A percentile compares a stretch with the other conserved stretches of the same genome.
phyloP scores from a whole-genome alignment of 2,113 vertebrate species.

The Eidolon helvum region DNA sequence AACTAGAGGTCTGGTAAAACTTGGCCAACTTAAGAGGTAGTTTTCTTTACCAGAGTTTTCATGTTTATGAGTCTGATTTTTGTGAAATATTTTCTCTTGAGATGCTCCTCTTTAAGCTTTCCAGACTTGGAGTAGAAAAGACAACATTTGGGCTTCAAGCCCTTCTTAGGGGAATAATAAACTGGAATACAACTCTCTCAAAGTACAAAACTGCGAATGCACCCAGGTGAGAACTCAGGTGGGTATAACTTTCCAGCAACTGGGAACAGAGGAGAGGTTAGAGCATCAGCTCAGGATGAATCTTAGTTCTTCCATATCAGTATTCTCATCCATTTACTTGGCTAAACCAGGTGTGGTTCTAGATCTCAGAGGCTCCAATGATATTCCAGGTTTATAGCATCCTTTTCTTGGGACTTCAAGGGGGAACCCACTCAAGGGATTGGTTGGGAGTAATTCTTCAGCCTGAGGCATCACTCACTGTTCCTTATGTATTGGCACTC shows the following conservation, averaged over 20 bases:
- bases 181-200: not conserved
- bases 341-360: not conserved
- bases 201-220: not conserved
- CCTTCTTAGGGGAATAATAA: not conserved
- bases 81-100: not conserved
- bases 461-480: not conserved
- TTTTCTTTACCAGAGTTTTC: not conserved
- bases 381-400: not conserved
- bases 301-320: fast-evolving
- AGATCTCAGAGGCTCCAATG: not conserved
- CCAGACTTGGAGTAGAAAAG: not conserved
- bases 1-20: not conserved
- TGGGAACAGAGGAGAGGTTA: not conserved
- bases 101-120: not conserved
- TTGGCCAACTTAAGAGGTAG: not conserved
- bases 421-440: not conserved
- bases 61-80: not conserved
- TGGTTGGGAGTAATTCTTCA: not conserved
- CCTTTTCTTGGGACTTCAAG: not conserved
- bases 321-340: not conserved
- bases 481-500: not conserved
- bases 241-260: not conserved
- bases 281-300: not conserved
- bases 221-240: not conserved
- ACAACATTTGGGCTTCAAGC: not conserved